A percentile compares a stretch with the other conserved stretches of the same genome.
phyloP scores from a whole-genome alignment of 2,113 vertebrate species.

The Platysteira castanea region DNA sequence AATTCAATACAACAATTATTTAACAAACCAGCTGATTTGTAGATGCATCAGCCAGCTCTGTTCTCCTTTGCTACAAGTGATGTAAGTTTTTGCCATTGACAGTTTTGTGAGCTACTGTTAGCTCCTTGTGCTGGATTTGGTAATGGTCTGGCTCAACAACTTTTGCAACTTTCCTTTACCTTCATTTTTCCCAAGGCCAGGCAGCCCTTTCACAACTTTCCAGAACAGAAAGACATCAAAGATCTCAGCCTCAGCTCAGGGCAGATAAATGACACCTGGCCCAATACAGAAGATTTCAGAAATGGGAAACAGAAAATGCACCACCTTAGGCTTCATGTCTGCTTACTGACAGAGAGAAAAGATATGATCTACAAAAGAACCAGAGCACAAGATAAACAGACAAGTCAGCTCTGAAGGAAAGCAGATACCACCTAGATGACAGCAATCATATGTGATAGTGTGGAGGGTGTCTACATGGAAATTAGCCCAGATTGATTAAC shows the following conservation, averaged over 20 bases:
- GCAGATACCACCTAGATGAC: neutral
- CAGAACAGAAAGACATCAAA: neutral
- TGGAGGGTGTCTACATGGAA: neutral
- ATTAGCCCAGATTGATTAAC: neutral
- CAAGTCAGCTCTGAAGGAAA: neutral
- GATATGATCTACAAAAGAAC: neutral
- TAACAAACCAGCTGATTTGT: neutral
- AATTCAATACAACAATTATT: neutral
- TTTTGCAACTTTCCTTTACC: neutral
- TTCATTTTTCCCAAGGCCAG: neutral
- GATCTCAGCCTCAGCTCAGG: neutral
- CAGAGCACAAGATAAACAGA: neutral
- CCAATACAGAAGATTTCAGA: neutral
- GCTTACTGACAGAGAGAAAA: neutral
- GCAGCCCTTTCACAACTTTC: neutral
- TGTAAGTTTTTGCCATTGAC: neutral
- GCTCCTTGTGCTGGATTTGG: neutral
- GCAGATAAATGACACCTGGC: neutral
- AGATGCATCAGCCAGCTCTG: neutral
- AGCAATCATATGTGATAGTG: neutral
- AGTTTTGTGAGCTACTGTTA: neutral
- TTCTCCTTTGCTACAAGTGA: neutral
- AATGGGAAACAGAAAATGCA: neutral
- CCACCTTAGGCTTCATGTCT: neutral
- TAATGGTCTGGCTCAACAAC: neutral